Evolutionary conservation across 2,113 vertebrate genomes (phyloP).

Genomic region (Phaethon lepturus): DNA sequence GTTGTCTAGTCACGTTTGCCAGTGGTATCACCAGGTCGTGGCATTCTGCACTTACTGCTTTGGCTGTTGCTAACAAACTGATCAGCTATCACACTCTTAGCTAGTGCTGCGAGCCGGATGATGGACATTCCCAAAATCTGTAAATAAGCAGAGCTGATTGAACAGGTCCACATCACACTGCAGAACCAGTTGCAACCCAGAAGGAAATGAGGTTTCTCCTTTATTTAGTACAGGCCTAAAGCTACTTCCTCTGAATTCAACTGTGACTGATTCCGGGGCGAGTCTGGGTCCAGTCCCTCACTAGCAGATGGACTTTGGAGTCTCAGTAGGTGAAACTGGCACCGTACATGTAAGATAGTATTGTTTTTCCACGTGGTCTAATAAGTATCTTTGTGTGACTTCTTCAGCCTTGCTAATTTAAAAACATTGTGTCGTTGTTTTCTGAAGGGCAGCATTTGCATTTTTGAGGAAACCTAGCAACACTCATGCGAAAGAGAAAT

Average conservation of each 20-base stretch:
- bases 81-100: background rate
- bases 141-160: background rate
- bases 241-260: background rate
- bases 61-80: background rate
- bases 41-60: background rate
- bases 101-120: background rate
- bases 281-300: background rate
- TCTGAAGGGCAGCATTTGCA: background rate
- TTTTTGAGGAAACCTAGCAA: constrained; percentile 16
- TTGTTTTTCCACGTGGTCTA: background rate
- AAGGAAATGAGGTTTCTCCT: background rate
- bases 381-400: background rate
- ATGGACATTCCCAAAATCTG: background rate
- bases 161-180: background rate
- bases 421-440: background rate
- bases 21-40: background rate
- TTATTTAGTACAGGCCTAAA: background rate
- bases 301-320: background rate
- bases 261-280: background rate
- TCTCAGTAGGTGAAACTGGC: background rate
- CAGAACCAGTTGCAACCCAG: background rate
- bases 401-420: background rate
- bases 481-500: background rate
- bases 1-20: background rate
- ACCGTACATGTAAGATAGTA: background rate